A percentile compares a stretch with the other conserved stretches of the same genome.
phyloP scores from a whole-genome alignment of 2,888 invertebrate genomes.

The Melanotus villosus region DNA sequence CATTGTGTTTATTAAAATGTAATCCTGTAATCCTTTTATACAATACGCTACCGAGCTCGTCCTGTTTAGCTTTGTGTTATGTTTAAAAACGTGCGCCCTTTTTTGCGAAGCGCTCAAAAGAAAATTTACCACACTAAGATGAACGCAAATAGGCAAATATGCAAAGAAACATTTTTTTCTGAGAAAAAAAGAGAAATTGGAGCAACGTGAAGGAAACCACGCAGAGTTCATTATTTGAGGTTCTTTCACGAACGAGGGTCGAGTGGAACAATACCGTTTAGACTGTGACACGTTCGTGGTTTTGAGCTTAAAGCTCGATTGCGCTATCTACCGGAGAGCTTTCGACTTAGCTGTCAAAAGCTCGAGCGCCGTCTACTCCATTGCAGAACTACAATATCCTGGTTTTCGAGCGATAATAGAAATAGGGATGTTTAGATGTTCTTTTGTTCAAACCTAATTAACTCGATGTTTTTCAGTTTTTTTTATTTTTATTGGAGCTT shows the following conservation, averaged over 20 bases:
- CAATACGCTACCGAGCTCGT: too few relatives aligned
- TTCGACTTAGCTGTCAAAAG: conserved; percentile 14
- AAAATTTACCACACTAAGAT: too few relatives aligned
- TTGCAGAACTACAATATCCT: conserved; percentile 30
- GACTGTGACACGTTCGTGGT: neutral
- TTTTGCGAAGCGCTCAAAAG: too few relatives aligned
- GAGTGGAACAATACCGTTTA: conserved; percentile 14
- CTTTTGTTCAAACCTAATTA: conserved; percentile 15
- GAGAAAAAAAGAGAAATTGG: neutral
- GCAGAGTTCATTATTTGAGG: conserved; percentile 15
- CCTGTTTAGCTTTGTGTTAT: too few relatives aligned
- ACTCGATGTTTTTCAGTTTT: conserved; percentile 1
- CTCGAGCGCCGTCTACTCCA: conserved; percentile 25
- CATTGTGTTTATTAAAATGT: too few relatives aligned
- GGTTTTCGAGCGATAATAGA: conserved; percentile 28
- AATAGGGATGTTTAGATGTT: neutral
- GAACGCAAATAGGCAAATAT: neutral
- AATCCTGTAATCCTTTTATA: too few relatives aligned
- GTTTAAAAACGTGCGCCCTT: too few relatives aligned
- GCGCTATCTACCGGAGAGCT: conserved; percentile 37
- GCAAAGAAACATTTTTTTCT: neutral
- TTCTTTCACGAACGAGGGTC: conserved; percentile 6
- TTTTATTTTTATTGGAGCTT: neutral
- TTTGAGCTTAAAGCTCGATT: conserved; percentile 1
- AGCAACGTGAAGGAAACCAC: conserved; percentile 9